Conservation (phyloP, 2,797 vertebrate genomes). For the Crenichthys baileyi region DNA sequence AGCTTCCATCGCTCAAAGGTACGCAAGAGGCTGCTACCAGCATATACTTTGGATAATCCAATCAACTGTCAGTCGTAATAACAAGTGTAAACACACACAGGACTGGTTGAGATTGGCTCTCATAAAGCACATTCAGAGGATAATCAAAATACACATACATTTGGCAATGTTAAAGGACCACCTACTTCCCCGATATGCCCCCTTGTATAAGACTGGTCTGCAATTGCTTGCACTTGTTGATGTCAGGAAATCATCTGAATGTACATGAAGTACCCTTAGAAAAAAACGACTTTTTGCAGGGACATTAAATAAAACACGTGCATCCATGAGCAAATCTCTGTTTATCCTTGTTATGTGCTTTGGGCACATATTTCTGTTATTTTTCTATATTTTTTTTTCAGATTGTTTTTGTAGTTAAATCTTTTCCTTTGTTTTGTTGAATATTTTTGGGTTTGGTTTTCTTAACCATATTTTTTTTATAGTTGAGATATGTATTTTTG, state of each 20-base stretch:
- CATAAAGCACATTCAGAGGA: not conserved
- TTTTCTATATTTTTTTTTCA: no score
- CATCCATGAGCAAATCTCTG: not conserved
- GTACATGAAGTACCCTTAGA: not conserved
- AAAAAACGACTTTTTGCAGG: not conserved
- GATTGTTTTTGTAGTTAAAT: no score
- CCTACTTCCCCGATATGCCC: not conserved
- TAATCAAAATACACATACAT: not conserved
- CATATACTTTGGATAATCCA: not conserved
- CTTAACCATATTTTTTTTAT: no score
- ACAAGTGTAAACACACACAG: not conserved
- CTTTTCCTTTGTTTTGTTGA: no score
- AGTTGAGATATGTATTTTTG: no score
- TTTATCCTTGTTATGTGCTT: not conserved
- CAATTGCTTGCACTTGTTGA: not conserved
- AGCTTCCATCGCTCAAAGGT: constrained; percentile 92
- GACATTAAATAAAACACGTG: not conserved
- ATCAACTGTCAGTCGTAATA: not conserved
- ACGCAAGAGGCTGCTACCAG: constrained; percentile 12
- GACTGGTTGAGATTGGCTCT: not conserved
- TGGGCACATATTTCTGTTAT: no score
- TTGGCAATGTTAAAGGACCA: not conserved
- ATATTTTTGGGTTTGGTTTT: no score
- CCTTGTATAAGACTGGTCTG: not conserved
- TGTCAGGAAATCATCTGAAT: not conserved